Evolutionary conservation across 2,888 invertebrate species (phyloP).

Genomic region (Noctua comes): DNA sequence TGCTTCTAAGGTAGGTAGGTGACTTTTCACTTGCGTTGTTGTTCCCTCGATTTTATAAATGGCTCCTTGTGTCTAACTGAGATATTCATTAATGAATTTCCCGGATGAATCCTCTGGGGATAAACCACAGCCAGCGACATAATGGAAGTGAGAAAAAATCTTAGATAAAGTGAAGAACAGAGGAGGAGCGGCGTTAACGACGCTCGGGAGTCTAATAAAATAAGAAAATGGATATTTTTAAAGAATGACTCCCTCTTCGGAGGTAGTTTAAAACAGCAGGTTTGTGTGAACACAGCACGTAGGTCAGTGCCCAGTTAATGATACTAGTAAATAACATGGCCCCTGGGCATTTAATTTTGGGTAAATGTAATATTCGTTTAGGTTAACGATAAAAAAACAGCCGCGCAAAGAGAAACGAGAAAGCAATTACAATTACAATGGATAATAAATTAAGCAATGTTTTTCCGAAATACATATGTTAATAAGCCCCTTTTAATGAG

Average conservation of each 20-base stretch:
- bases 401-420: constrained; percentile 17
- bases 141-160: constrained; percentile 80
- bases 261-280: constrained; percentile 20
- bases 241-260: constrained; percentile 47
- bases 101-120: constrained; percentile 70
- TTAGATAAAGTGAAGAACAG: constrained; percentile 75
- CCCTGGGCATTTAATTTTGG: constrained; percentile 20
- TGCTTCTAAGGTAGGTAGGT: not conserved
- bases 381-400: constrained; percentile 31
- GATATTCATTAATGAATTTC: constrained; percentile 81
- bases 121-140: constrained; percentile 74
- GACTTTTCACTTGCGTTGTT: constrained; percentile 57
- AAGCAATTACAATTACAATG: constrained; percentile 48
- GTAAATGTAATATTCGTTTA: constrained; percentile 32
- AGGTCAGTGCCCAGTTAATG: constrained; percentile 27
- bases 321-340: constrained; percentile 18
- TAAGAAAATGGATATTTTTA: constrained; percentile 69
- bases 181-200: constrained; percentile 69
- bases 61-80: constrained; percentile 65
- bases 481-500: constrained; percentile 29
- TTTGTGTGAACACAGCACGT: constrained; percentile 6
- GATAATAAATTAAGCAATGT: constrained; percentile 26
- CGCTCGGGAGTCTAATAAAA: constrained; percentile 74
- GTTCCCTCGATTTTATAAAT: constrained; percentile 69
- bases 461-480: constrained; percentile 23